Evolutionary conservation across 2,113 vertebrate species (phyloP).

Genomic region (Trogon melanurus): DNA sequence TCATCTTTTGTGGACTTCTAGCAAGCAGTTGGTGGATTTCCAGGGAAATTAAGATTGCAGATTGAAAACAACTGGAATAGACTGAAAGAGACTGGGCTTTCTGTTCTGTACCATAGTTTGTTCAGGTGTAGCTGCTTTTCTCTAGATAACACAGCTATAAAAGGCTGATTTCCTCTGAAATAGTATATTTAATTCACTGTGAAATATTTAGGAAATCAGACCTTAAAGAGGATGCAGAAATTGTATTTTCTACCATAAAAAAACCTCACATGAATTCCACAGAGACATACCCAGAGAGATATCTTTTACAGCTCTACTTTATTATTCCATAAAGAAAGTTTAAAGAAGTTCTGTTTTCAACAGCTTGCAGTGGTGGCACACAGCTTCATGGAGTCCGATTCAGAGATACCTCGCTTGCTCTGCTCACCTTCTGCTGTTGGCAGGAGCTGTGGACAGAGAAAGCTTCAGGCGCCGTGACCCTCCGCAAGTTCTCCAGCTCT

Average conservation of each 20-base stretch:
- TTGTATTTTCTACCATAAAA: background rate
- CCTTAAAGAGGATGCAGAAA: background rate
- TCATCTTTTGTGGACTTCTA: background rate
- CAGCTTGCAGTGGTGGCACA: background rate
- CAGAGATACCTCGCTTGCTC: background rate
- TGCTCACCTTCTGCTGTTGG: background rate
- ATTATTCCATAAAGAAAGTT: background rate
- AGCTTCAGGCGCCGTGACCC: background rate
- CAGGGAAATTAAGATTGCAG: background rate
- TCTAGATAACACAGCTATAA: background rate
- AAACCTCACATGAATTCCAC: background rate
- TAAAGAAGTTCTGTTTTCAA: background rate
- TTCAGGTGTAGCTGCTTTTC: background rate
- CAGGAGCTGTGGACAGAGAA: background rate
- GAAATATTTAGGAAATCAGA: background rate
- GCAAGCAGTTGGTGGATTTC: background rate
- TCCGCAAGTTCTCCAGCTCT: background rate
- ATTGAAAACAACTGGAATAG: background rate
- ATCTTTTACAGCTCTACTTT: background rate
- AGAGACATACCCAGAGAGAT: background rate
- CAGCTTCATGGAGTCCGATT: background rate
- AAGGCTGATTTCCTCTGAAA: background rate
- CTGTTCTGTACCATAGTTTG: background rate
- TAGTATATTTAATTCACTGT: background rate
- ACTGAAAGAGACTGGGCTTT: background rate